phyloP scores from a whole-genome alignment of 2,888 invertebrate species.

The Yponomeuta sedellus region DNA sequence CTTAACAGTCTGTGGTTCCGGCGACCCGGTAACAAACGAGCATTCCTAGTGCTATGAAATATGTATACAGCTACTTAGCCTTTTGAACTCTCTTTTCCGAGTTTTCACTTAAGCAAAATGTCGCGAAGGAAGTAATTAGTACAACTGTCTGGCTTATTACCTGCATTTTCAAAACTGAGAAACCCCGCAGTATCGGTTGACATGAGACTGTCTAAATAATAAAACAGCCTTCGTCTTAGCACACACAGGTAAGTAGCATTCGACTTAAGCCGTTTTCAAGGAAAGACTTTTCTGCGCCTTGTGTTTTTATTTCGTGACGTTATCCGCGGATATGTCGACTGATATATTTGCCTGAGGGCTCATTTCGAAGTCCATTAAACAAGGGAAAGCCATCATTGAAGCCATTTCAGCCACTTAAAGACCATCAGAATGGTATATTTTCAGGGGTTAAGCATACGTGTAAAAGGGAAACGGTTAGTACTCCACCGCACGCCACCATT shows the following conservation, averaged over 20 bases:
- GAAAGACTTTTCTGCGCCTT: background rate
- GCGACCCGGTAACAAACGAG: slow-evolving; percentile 8
- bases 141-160: background rate
- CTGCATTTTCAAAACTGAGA: background rate
- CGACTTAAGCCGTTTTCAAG: too few species aligned
- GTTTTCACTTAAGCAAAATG: background rate
- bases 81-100: background rate
- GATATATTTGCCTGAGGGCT: slow-evolving; percentile 19
- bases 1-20: background rate
- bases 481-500: background rate
- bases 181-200: background rate
- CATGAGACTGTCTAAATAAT: too few species aligned
- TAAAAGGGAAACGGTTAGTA: slow-evolving; percentile 1
- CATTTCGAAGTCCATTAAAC: slow-evolving; percentile 45
- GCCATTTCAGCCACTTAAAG: slow-evolving; percentile 37
- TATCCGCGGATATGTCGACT: background rate
- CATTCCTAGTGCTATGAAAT: slow-evolving; percentile 8
- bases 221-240: too few species aligned
- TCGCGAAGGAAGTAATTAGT: background rate
- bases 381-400: slow-evolving; percentile 41
- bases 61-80: background rate
- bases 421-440: slow-evolving; percentile 37
- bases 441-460: slow-evolving; percentile 21
- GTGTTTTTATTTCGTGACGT: slow-evolving; percentile 3
- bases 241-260: too few species aligned